Evolutionary conservation across 1,140 invertebrate species (phyloP).

Genomic region (Chymomyza costata): DNA sequence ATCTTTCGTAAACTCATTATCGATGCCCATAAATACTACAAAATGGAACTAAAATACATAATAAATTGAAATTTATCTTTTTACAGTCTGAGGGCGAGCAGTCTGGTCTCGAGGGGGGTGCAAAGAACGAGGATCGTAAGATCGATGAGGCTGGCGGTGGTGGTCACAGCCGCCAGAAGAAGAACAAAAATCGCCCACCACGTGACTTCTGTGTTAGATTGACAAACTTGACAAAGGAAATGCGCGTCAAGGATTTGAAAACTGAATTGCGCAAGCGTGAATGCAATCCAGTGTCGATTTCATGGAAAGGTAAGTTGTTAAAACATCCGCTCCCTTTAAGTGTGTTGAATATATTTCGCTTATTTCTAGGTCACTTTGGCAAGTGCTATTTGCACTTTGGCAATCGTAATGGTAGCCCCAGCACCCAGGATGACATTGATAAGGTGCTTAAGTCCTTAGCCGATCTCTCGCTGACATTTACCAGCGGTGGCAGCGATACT

Average conservation of each 20-base stretch:
- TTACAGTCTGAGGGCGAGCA: constrained; percentile 71
- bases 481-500: constrained; percentile 40
- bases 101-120: constrained; percentile 64
- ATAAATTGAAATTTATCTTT: no score
- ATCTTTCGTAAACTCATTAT: no score
- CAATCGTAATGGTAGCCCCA: constrained; percentile 76
- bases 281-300: constrained; percentile 79
- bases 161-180: constrained; percentile 51
- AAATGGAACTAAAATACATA: no score
- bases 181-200: constrained; percentile 49
- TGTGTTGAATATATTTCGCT: background rate
- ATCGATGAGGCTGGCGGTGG: constrained; percentile 42
- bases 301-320: constrained; percentile 76
- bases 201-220: constrained; percentile 78
- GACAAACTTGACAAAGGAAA: constrained; percentile 78
- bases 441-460: constrained; percentile 78
- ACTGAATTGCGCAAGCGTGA: constrained; percentile 78
- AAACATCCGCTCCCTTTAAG: no score
- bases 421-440: constrained; percentile 76
- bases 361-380: constrained; percentile 76
- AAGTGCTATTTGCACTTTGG: constrained; percentile 80
- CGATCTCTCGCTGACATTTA: constrained; percentile 75
- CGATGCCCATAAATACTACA: no score
- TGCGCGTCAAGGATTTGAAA: constrained; percentile 80
- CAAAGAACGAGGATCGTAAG: constrained; percentile 68